Percentiles rank a stretch among this genome's conserved stretches.
Conservation (phyloP, 2,113 vertebrate species). For the Thunnus thynnus region DNA sequence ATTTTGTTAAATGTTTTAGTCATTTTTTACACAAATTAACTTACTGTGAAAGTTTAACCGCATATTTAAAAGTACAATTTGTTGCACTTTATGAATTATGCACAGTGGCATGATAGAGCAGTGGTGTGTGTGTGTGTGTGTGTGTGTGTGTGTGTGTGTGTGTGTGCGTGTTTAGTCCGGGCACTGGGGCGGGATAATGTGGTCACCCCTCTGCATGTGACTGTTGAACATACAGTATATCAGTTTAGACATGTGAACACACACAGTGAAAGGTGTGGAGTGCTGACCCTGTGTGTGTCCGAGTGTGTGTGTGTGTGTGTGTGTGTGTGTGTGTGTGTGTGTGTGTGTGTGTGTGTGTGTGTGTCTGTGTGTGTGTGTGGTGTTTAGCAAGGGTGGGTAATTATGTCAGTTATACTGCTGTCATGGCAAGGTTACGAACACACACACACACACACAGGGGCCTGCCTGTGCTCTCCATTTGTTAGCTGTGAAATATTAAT, state of each 20-base stretch:
- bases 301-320: slow-evolving; percentile 23
- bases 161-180: background rate
- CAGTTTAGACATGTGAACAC: slow-evolving; percentile 34
- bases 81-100: no score
- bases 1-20: no score
- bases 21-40: no score
- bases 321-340: no score
- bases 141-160: slow-evolving; percentile 6
- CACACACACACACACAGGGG: slow-evolving; percentile 34
- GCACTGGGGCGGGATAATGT: background rate
- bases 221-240: slow-evolving; percentile 16
- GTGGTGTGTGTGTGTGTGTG: no score
- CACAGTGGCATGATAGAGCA: no score
- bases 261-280: slow-evolving; percentile 27
- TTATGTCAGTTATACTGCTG: slow-evolving; percentile 70
- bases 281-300: slow-evolving; percentile 2
- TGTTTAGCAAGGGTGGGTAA: slow-evolving; percentile 55
- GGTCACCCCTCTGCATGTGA: slow-evolving; percentile 33
- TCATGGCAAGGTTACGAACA: slow-evolving; percentile 48
- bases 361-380: slow-evolving; percentile 50
- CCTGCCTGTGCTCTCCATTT: slow-evolving; percentile 76
- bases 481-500: slow-evolving; percentile 85
- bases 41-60: no score
- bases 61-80: no score
- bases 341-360: slow-evolving; percentile 1